These are phyloP conservation scores for Parauchenoglanis ngamensis DNA, from an alignment of 2,797 vertebrate species.

Conservation along the genomic window DNA sequence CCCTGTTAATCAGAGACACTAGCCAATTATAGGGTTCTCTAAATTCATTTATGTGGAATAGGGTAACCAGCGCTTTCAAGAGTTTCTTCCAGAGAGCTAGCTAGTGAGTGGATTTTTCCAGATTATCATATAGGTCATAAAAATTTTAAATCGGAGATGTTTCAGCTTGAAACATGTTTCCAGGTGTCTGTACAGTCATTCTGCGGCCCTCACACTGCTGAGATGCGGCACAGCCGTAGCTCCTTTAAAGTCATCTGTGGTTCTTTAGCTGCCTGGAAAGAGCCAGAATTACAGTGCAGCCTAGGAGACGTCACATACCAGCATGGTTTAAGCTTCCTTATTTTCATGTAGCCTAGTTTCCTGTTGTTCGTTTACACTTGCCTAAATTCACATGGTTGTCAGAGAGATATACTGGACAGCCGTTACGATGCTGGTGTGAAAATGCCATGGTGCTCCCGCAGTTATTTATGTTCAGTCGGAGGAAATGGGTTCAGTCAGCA, in stretches of 20 bases:
- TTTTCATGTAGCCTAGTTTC: neutral
- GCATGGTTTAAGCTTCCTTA: neutral
- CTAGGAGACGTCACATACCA: neutral
- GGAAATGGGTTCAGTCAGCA: constrained; percentile 10
- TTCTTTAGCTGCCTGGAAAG: neutral
- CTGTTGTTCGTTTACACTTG: neutral
- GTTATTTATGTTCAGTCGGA: neutral
- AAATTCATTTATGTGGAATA: neutral
- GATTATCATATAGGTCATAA: neutral
- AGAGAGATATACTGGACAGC: neutral
- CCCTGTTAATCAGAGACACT: neutral
- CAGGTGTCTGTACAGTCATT: neutral
- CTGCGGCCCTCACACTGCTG: neutral
- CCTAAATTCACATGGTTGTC: neutral
- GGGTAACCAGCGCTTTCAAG: neutral
- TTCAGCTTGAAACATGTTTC: neutral
- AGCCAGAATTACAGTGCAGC: neutral
- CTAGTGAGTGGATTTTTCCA: neutral
- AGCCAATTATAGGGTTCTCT: neutral
- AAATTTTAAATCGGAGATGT: neutral
- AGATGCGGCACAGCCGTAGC: neutral
- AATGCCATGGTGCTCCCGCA: neutral
- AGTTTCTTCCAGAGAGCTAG: neutral
- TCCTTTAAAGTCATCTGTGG: neutral
- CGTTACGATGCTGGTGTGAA: neutral